These are phyloP conservation scores for Phodopus roborovskii DNA, from an alignment of 2,113 vertebrate species.

Conservation along the genomic window DNA sequence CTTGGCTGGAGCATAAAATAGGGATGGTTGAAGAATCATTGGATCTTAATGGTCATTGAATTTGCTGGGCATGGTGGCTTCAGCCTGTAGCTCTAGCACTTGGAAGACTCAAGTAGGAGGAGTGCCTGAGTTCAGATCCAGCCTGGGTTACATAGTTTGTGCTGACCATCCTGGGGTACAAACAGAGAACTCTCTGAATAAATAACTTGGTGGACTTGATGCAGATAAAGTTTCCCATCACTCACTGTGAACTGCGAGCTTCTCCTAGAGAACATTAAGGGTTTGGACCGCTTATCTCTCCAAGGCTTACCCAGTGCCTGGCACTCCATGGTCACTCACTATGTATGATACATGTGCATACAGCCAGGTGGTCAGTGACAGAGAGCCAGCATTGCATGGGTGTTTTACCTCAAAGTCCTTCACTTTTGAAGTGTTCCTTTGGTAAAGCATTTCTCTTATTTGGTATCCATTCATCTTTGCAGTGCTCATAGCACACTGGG, in stretches of 20 bases:
- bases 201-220: not conserved
- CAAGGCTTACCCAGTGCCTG: not conserved
- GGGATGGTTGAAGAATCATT: not conserved
- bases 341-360: not conserved
- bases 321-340: not conserved
- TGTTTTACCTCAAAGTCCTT: not conserved
- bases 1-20: not conserved
- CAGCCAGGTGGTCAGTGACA: not conserved
- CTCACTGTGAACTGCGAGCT: not conserved
- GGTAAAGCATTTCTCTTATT: conserved; percentile 8
- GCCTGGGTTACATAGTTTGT: not conserved
- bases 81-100: not conserved
- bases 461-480: not conserved
- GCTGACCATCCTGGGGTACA: not conserved
- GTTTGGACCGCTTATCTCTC: not conserved
- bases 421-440: not conserved
- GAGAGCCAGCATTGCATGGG: not conserved
- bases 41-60: not conserved
- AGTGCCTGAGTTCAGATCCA: not conserved
- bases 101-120: not conserved
- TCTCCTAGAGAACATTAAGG: not conserved
- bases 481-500: not conserved
- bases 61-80: not conserved
- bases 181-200: not conserved
- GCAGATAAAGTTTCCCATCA: too few relatives aligned